Conservation (phyloP, 2,888 invertebrate species). For the Drosophila antonietae region DNA sequence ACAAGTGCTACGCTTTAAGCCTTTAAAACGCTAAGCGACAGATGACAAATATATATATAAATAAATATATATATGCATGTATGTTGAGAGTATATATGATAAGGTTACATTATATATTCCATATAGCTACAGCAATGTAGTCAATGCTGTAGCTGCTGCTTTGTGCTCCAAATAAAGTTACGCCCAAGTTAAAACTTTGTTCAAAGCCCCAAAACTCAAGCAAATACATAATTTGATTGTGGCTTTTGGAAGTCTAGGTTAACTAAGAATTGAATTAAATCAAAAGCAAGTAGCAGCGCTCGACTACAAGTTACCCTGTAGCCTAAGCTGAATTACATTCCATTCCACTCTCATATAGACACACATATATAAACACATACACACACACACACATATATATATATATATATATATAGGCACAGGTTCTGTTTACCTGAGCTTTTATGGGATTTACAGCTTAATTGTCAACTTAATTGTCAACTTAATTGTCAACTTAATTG, state of each 20-base stretch:
- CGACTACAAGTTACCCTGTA: too few relatives aligned
- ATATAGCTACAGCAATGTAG: background rate
- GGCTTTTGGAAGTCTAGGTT: background rate
- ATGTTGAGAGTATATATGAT: background rate
- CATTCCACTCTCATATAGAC: background rate
- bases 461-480: background rate
- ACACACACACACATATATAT: background rate
- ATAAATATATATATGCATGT: background rate
- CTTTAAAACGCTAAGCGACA: slow-evolving; percentile 43
- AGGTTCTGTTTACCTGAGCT: background rate
- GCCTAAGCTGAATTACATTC: background rate
- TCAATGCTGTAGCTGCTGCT: background rate
- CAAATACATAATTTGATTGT: background rate
- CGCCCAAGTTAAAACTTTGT: background rate
- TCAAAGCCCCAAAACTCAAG: background rate
- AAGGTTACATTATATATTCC: background rate
- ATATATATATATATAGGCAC: background rate
- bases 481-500: background rate
- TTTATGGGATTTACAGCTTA: background rate
- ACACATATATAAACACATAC: background rate
- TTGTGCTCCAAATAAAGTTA: background rate
- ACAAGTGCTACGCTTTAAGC: slow-evolving; percentile 41
- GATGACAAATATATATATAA: slow-evolving; percentile 7
- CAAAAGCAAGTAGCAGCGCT: background rate
- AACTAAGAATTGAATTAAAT: background rate